Base-by-base conservation (phyloP, 2,888 invertebrate species). In the Octodonta nipae region DNA sequence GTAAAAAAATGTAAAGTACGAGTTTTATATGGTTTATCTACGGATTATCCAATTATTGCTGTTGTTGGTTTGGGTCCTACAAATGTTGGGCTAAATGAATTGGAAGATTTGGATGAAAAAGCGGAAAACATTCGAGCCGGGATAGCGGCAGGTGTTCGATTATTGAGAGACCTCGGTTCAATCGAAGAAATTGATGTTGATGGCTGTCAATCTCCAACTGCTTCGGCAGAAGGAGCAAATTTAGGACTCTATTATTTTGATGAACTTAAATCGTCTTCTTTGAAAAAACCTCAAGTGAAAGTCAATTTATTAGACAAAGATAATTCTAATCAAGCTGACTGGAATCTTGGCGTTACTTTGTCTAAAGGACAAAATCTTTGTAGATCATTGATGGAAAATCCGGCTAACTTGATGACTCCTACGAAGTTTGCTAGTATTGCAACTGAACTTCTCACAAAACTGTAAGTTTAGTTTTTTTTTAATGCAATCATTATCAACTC, bases 381-480 rank as follows among this genome's bases (percentile, higher is more conserved):
- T 2, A 62, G 78, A 15, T 58, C 58, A 35, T 58, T 80, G 13
- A 67, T 69, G 49, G 78, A 80, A 44, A 71, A 69, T 4, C 78
- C 80, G 2, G 68, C 77, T 11, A 80, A 80, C 55, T 47, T 67
- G 34, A 66, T 79, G 63, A 78, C 78, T 0, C 80, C 80, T 3
- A 68, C 70, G 2, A 63, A 67, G 36, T 78, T 79, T 52, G 65
- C 73, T 2, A 52, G 72, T 45, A 58, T 59, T 34, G 65, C 63
- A 1, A 44, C 52, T 8, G 51, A 61, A 11, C 47, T 59, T 1
- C 47, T 52, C 5, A 42, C 47, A 4, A 49, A 58, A 12, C 20
- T 48, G 3, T 64, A 64, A n/a, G 55, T 73, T 1, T 47, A 60
- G 5, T n/a, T n/a, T n/a, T n/a, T n/a, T n/a, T n/a, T n/a, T n/a